Evolutionary conservation across 2,797 vertebrate species (phyloP).

Genomic region (Alca torda): DNA sequence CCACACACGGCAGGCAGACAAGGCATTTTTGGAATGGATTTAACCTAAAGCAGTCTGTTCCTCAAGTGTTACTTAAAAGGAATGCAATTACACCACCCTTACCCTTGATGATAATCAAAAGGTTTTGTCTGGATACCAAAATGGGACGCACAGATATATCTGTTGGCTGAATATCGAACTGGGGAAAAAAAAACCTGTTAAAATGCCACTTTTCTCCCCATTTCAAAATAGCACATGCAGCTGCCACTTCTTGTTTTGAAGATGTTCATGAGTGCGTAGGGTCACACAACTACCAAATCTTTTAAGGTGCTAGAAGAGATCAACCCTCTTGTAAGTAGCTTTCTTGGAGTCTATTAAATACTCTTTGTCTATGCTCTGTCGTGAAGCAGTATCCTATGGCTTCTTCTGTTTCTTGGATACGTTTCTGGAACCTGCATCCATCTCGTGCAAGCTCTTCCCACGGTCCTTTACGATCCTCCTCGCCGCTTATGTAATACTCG

Average conservation of each 20-base stretch:
- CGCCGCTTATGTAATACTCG: slow-evolving; percentile 86
- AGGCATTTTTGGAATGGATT: slow-evolving; percentile 27
- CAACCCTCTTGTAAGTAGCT: not conserved
- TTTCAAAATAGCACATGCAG: slow-evolving; percentile 43
- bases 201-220: not conserved
- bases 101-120: not conserved
- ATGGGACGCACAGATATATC: not conserved
- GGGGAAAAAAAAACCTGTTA: not conserved
- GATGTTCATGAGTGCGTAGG: not conserved
- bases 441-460: slow-evolving; percentile 95
- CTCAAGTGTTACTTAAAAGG: slow-evolving; percentile 11
- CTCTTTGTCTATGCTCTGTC: slow-evolving; percentile 76
- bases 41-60: not conserved
- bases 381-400: slow-evolving; percentile 87
- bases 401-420: slow-evolving; percentile 89
- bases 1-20: not conserved
- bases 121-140: not conserved
- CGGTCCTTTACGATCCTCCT: slow-evolving; percentile 89
- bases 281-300: not conserved
- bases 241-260: slow-evolving; percentile 57
- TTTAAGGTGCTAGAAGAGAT: slow-evolving; percentile 35
- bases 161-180: not conserved
- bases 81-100: not conserved
- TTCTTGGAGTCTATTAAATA: slow-evolving; percentile 73
- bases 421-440: slow-evolving; percentile 87